Conservation (phyloP, 2,888 invertebrate genomes). For the Microplitis deprimator region DNA sequence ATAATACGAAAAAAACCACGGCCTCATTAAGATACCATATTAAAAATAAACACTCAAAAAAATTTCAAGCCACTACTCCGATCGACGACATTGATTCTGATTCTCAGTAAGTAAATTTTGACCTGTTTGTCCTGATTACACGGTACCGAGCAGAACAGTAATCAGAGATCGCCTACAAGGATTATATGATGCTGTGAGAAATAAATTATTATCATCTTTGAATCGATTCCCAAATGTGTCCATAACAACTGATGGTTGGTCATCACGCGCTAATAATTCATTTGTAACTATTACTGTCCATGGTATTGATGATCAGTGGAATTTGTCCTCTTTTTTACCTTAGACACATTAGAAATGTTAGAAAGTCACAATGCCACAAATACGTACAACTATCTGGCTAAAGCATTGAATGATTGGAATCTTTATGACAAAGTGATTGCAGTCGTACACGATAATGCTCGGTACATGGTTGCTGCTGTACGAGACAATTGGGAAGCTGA, state of each 20-base stretch:
- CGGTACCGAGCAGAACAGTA: slow-evolving; percentile 21
- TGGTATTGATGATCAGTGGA: slow-evolving; percentile 32
- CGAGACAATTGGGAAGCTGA: background rate
- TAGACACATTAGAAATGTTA: slow-evolving; percentile 35
- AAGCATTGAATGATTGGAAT: slow-evolving; percentile 35
- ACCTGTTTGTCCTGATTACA: slow-evolving; percentile 24
- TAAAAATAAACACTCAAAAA: no score
- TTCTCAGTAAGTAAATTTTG: no score
- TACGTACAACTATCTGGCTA: slow-evolving; percentile 19
- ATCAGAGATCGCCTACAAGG: slow-evolving; percentile 11
- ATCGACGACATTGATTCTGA: no score
- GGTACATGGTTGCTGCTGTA: slow-evolving; percentile 35
- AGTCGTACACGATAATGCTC: slow-evolving; percentile 44
- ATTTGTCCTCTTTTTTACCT: slow-evolving; percentile 25
- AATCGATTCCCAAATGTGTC: slow-evolving; percentile 28
- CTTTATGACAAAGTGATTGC: slow-evolving; percentile 39
- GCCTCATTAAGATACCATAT: background rate
- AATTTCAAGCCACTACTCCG: no score
- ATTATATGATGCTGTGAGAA: slow-evolving; percentile 24
- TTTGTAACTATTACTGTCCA: slow-evolving; percentile 40
- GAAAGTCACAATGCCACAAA: slow-evolving; percentile 41
- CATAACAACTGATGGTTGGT: slow-evolving; percentile 45
- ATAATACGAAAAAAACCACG: background rate
- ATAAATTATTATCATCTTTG: slow-evolving; percentile 7
- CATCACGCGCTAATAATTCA: slow-evolving; percentile 26